Conservation (phyloP, 2,113 vertebrate genomes). For the Pelodiscus sinensis region DNA sequence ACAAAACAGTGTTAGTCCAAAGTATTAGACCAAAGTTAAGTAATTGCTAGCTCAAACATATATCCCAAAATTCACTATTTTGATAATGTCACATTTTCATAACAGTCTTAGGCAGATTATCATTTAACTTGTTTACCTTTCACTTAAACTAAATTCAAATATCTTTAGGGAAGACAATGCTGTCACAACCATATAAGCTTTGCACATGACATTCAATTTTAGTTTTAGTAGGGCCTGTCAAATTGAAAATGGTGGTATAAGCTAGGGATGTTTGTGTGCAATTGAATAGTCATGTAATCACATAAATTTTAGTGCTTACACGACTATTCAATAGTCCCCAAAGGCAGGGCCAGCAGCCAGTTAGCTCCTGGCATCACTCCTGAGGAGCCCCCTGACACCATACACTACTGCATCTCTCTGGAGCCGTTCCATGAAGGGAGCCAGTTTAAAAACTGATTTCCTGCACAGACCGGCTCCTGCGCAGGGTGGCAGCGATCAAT, state of each 20-base stretch:
- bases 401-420: too few relatives aligned
- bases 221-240: conserved; percentile 65
- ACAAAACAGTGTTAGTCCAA: conserved; percentile 38
- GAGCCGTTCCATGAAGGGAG: too few relatives aligned
- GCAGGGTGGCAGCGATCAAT: too few relatives aligned
- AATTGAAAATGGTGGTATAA: conserved; percentile 65
- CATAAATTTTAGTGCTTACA: too few relatives aligned
- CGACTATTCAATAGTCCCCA: too few relatives aligned
- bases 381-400: too few relatives aligned
- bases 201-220: conserved; percentile 71
- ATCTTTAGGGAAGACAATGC: conserved; percentile 69
- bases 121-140: conserved; percentile 74
- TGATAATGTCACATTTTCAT: conserved; percentile 69
- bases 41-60: conserved; percentile 60
- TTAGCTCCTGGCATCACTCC: too few relatives aligned
- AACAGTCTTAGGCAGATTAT: conserved; percentile 58
- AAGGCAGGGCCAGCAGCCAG: too few relatives aligned
- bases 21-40: conserved; percentile 63
- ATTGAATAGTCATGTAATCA: too few relatives aligned
- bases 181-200: conserved; percentile 67
- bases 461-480: too few relatives aligned
- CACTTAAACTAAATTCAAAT: conserved; percentile 72
- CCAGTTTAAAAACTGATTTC: too few relatives aligned
- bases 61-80: conserved; percentile 60
- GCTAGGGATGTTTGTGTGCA: too few relatives aligned